A percentile compares a stretch with the other conserved stretches of the same genome.
These are phyloP conservation scores for Ctenomys sociabilis DNA, from an alignment of 2,113 vertebrate species.

Conservation along the genomic window DNA sequence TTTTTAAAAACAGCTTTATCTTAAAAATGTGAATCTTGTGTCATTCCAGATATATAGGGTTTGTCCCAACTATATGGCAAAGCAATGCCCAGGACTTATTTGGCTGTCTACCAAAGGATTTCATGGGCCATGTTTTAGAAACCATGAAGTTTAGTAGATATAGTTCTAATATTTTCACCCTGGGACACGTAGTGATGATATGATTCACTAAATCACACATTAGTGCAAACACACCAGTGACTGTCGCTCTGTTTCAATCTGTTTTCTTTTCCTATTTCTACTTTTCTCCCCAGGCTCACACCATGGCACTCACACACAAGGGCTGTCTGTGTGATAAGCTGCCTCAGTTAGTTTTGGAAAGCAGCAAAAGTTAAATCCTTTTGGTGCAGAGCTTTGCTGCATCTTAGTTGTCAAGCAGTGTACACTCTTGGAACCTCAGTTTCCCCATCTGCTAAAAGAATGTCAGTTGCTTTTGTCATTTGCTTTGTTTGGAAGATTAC, in stretches of 20 bases:
- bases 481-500: slow-evolving; percentile 10
- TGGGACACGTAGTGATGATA: background rate
- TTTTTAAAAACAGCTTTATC: background rate
- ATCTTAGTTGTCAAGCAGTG: background rate
- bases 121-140: background rate
- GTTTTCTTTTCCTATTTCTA: background rate
- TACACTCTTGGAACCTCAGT: background rate
- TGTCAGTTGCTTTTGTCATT: background rate
- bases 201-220: background rate
- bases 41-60: background rate
- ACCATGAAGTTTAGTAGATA: background rate
- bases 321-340: accelerated
- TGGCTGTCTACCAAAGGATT: background rate
- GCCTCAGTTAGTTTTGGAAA: background rate
- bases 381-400: background rate
- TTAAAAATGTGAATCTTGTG: background rate
- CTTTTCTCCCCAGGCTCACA: background rate
- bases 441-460: slow-evolving; percentile 21
- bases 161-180: background rate
- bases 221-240: background rate
- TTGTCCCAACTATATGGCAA: background rate
- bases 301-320: background rate
- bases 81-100: background rate
- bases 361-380: background rate
- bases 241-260: background rate